Conservation (phyloP, 2,113 vertebrate species). For the Vombatus ursinus region DNA sequence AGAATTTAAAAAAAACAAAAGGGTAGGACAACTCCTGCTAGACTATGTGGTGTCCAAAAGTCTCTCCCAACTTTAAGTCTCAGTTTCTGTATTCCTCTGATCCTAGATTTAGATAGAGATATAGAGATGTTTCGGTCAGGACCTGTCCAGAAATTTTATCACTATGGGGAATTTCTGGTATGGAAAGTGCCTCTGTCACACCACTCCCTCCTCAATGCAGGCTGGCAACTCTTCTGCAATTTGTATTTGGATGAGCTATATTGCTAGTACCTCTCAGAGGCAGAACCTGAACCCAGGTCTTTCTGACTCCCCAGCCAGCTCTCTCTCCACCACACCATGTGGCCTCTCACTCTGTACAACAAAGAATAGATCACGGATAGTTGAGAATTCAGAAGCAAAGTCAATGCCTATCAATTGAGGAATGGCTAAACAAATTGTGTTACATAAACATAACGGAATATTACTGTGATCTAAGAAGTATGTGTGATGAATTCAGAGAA, state of each 20-base stretch:
- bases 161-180: neutral
- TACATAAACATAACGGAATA: neutral
- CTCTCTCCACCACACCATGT: neutral
- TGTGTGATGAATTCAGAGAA: neutral
- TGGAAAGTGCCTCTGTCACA: neutral
- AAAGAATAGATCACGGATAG: neutral
- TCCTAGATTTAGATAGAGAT: neutral
- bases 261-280: neutral
- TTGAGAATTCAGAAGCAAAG: neutral
- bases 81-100: neutral
- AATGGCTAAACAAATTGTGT: neutral
- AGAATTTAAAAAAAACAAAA: neutral
- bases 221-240: neutral
- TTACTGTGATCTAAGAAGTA: neutral
- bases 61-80: neutral
- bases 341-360: neutral
- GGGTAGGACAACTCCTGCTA: accelerated
- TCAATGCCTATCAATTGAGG: neutral
- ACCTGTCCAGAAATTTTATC: neutral
- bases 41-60: neutral
- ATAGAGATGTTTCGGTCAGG: neutral
- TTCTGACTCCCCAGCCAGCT: neutral
- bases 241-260: neutral
- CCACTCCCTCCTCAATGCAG: too few species aligned
- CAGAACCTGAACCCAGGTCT: neutral